Percentiles rank a stretch among this genome's conserved stretches.
phyloP scores from a whole-genome alignment of 2,113 vertebrate species.

The Emydocephalus ijimae region DNA sequence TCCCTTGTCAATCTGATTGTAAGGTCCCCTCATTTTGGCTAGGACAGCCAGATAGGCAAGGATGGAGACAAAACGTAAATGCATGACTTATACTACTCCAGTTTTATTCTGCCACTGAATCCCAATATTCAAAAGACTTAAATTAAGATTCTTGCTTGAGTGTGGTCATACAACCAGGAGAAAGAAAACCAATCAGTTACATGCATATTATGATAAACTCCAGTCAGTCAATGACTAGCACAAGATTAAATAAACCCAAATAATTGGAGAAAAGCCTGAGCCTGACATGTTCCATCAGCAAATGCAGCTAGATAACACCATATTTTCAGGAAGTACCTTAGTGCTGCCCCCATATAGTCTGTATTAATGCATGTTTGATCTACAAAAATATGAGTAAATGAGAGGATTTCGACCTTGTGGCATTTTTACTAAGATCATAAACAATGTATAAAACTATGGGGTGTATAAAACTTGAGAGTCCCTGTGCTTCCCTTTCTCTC shows the following conservation, averaged over 20 bases:
- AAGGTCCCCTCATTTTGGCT: neutral
- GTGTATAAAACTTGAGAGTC: neutral
- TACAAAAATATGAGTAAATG: neutral
- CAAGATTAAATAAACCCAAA: slow-evolving; percentile 48
- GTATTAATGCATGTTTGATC: neutral
- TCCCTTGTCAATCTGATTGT: neutral
- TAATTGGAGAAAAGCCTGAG: slow-evolving; percentile 65
- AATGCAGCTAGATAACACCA: slow-evolving; percentile 13
- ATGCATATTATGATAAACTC: slow-evolving; percentile 41
- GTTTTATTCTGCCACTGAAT: neutral
- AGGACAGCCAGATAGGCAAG: neutral
- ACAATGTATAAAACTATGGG: neutral
- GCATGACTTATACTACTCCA: neutral
- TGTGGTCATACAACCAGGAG: neutral
- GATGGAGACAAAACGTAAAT: neutral
- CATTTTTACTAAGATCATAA: neutral
- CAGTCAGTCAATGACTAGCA: neutral
- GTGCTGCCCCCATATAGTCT: fast-evolving
- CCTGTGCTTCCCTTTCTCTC: neutral
- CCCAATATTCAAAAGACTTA: neutral
- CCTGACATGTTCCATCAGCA: slow-evolving; percentile 38
- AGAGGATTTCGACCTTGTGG: neutral
- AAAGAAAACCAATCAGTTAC: slow-evolving; percentile 61
- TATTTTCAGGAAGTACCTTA: neutral
- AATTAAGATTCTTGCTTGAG: neutral